phyloP scores from a whole-genome alignment of 2,797 vertebrate genomes.

The Sebastolobus altivelis region DNA sequence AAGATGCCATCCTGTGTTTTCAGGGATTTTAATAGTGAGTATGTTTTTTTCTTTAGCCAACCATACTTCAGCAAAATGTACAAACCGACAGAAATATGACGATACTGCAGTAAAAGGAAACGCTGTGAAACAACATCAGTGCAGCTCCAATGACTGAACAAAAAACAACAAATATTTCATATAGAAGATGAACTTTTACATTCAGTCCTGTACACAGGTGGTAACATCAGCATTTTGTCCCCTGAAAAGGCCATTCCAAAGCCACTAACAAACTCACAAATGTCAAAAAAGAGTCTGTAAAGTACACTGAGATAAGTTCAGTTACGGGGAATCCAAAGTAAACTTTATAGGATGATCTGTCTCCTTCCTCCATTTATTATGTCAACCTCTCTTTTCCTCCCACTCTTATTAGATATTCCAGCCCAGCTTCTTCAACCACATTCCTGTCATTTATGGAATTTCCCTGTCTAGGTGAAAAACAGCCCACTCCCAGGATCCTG shows the following conservation, averaged over 20 bases:
- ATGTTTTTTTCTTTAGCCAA: background rate
- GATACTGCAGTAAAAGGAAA: background rate
- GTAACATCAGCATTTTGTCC: background rate
- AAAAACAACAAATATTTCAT: background rate
- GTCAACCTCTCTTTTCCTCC: slow-evolving; percentile 62
- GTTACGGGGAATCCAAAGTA: slow-evolving; percentile 28
- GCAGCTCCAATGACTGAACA: background rate
- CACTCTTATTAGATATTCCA: slow-evolving; percentile 61
- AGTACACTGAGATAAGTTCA: slow-evolving; percentile 29
- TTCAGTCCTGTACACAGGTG: background rate
- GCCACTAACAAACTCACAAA: slow-evolving; percentile 9
- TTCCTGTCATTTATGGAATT: slow-evolving; percentile 74
- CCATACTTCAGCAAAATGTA: background rate
- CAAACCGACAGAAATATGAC: background rate
- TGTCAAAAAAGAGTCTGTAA: slow-evolving; percentile 30
- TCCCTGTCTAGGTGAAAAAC: slow-evolving; percentile 76
- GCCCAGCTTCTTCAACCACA: slow-evolving; percentile 51
- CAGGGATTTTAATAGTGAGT: background rate
- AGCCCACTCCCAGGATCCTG: slow-evolving; percentile 57
- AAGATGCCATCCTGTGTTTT: background rate
- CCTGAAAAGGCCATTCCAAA: slow-evolving; percentile 12
- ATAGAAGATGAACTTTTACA: background rate
- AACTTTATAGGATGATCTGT: slow-evolving; percentile 36
- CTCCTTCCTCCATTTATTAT: slow-evolving; percentile 36
- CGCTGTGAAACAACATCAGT: background rate